Conservation (phyloP, 2,113 vertebrate genomes). For the Malurus cyaneus region DNA sequence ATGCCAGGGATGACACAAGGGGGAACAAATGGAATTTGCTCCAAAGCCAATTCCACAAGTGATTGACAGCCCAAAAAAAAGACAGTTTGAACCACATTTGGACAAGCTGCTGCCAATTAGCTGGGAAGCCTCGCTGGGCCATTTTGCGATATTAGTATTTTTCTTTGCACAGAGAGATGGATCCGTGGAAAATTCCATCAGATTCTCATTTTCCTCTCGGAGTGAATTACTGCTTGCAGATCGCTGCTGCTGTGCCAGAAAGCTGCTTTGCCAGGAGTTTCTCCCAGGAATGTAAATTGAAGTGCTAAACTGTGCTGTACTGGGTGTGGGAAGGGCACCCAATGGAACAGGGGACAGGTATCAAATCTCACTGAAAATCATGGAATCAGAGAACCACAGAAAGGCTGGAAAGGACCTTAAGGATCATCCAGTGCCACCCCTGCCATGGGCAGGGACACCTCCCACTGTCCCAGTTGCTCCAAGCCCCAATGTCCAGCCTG, state of each 20-base stretch:
- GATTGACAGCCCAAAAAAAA: neutral
- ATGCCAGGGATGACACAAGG: neutral
- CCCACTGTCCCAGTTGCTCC: accelerated
- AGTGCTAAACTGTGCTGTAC: neutral
- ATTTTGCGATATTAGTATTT: neutral
- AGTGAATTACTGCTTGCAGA: neutral
- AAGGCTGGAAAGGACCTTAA: neutral
- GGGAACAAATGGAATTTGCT: neutral
- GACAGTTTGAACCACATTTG: neutral
- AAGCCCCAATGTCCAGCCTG: accelerated
- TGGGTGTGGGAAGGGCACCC: neutral
- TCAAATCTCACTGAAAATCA: neutral
- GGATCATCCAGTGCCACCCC: accelerated
- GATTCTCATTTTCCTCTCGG: neutral
- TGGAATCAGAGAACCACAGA: neutral
- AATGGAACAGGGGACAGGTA: neutral
- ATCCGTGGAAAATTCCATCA: neutral
- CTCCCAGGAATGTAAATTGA: neutral
- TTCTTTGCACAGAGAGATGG: neutral
- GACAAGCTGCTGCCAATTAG: neutral
- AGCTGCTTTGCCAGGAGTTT: neutral
- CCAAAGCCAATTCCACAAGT: neutral
- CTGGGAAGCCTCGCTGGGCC: neutral
- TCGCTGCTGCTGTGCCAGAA: neutral
- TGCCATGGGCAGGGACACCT: neutral